Evolutionary conservation across 2,888 invertebrate species (phyloP), one percentile per base, ranked within the genome.

Genomic region (Eubasilissa splendida): DNA sequence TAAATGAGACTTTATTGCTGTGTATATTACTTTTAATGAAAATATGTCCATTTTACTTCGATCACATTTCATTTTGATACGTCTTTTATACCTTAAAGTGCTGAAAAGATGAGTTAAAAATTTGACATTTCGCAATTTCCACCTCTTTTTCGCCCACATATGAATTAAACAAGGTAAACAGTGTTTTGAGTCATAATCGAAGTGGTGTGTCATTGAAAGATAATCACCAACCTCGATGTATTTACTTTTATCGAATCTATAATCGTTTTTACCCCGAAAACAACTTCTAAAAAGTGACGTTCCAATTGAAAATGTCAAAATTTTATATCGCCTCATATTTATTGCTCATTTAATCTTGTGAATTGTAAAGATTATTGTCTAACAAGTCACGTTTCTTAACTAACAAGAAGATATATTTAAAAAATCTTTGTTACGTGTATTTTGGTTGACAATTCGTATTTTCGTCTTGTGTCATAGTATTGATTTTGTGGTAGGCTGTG

Each of bases 401-500:
- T 42, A 42, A 42, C 42, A 7, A 4, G 7, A 7, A n/a, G 60
- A 58, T 59, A n/a, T 14, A 11, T n/a, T 58, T 10, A 3, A n/a
- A 58, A 14, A 58, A 14, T 58, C 58, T 58, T 9, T 58, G n/a
- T 60, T 60, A 14, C 33, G 33, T 65, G 31, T 33, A 54, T 58
- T 65, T 31, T 65, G 12, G 12, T 31, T 65, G 31, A 33, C 31
- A 65, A 65, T 10, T 31, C 22, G 8, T 65, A 31, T 10, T 33
- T 65, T 65, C 33, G 11, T 11, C 4, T n/a, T n/a, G 58, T 65
- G 22, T 31, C 60, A 59, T n/a, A 14, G 76, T 83, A 83, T 83
- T 83, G 84, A 81, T 84, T 84, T 82, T 81, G 77, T 66, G 77
- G 80, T 81, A 81, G 81, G 75, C 56, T 71, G 52, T 54, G 70